A percentile compares a stretch with the other conserved stretches of the same genome.
Evolutionary conservation across 1,140 invertebrate genomes (phyloP).

Genomic region (Solen grandis): DNA sequence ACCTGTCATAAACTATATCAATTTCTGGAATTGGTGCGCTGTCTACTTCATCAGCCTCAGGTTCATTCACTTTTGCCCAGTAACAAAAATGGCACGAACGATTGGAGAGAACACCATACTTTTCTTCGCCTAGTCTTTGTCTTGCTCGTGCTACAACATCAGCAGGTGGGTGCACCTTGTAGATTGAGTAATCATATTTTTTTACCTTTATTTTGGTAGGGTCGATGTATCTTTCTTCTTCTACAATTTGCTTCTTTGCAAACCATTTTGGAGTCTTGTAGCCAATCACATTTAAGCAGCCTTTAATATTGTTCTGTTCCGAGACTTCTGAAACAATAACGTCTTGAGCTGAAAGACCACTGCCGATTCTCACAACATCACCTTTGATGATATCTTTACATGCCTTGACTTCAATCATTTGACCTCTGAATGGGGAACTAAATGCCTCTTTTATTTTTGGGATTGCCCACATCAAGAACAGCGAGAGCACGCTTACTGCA

Average conservation of each 20-base stretch:
- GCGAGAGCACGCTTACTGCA: background rate
- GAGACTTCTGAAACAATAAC: background rate
- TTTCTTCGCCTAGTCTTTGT: slow-evolving; percentile 40
- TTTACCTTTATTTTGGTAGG: slow-evolving; percentile 2
- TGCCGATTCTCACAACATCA: slow-evolving; percentile 14
- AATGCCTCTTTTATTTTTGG: background rate
- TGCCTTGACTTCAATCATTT: background rate
- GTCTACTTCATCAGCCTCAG: background rate
- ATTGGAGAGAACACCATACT: slow-evolving; percentile 30
- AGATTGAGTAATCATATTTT: slow-evolving; percentile 2
- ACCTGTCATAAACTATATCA: background rate
- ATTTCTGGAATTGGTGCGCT: background rate
- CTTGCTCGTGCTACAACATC: slow-evolving; percentile 5
- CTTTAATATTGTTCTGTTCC: background rate
- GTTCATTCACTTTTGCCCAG: slow-evolving; percentile 40
- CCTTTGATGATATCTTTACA: background rate
- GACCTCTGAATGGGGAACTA: slow-evolving; percentile 30
- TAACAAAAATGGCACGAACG: slow-evolving; percentile 45
- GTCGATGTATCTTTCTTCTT: slow-evolving; percentile 12
- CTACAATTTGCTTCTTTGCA: background rate
- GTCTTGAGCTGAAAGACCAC: background rate
- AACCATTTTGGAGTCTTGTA: slow-evolving; percentile 16
- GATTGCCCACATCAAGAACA: background rate
- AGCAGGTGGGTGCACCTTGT: slow-evolving; percentile 8
- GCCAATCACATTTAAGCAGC: slow-evolving; percentile 4